phyloP scores from a whole-genome alignment of 2,888 invertebrate species.

The Chalcis sispes region DNA sequence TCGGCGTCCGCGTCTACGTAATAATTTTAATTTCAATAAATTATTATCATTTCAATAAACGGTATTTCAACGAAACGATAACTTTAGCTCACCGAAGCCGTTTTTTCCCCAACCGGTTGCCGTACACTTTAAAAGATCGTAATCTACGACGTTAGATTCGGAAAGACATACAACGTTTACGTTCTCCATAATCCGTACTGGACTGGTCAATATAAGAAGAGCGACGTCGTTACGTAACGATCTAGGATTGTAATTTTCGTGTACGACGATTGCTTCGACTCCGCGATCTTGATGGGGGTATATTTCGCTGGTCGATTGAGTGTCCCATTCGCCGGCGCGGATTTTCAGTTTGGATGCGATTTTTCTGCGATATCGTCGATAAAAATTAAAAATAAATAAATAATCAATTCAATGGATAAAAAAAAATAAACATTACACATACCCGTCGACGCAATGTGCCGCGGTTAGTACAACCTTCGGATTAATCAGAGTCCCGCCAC shows the following conservation, averaged over 20 bases:
- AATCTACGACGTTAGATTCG: slow-evolving; percentile 74
- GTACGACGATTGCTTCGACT: slow-evolving; percentile 79
- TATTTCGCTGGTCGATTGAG: slow-evolving; percentile 83
- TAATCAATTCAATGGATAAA: too few species aligned
- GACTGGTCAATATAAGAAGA: slow-evolving; percentile 81
- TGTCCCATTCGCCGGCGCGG: slow-evolving; percentile 90
- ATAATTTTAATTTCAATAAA: too few species aligned
- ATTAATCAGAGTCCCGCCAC: slow-evolving; percentile 89
- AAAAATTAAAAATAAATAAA: neutral
- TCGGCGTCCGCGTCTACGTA: slow-evolving; percentile 76
- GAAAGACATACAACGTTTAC: slow-evolving; percentile 85
- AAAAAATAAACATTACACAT: neutral
- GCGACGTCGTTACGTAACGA: slow-evolving; percentile 87
- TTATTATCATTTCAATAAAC: neutral
- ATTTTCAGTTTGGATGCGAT: slow-evolving; percentile 74
- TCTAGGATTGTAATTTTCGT: slow-evolving; percentile 81
- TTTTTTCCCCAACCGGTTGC: slow-evolving; percentile 88
- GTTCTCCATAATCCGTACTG: slow-evolving; percentile 81
- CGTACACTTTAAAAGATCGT: slow-evolving; percentile 79
- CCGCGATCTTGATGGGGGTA: slow-evolving; percentile 83
- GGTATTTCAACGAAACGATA: neutral
- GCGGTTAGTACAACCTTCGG: slow-evolving; percentile 87
- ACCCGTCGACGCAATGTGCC: slow-evolving; percentile 83
- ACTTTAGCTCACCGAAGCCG: slow-evolving; percentile 78
- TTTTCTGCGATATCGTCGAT: neutral